These are phyloP conservation scores for Otis tarda DNA, from an alignment of 2,113 vertebrate genomes.

Conservation along the genomic window DNA sequence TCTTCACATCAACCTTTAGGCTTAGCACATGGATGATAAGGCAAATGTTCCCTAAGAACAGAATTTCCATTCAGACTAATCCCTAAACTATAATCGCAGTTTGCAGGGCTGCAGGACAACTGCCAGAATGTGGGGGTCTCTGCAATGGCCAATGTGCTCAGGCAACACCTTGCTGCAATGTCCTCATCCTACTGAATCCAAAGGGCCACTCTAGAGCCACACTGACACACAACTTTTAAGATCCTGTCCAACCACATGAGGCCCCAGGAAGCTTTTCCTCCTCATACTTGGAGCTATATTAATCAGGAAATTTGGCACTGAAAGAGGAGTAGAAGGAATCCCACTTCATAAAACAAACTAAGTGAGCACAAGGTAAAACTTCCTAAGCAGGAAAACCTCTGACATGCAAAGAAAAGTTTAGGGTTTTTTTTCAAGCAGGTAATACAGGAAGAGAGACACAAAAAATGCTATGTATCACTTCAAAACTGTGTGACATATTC, in stretches of 20 bases:
- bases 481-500: neutral
- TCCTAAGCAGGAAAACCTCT: neutral
- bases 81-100: neutral
- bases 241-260: neutral
- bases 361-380: conserved; percentile 4
- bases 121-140: neutral
- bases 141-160: neutral
- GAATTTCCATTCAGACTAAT: neutral
- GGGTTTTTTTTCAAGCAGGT: neutral
- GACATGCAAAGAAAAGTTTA: neutral
- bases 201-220: neutral
- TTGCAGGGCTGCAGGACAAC: neutral
- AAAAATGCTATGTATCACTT: neutral
- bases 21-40: neutral
- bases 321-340: neutral
- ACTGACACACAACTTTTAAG: neutral
- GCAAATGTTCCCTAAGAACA: neutral
- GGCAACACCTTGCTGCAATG: accelerated
- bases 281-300: neutral
- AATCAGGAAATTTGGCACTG: neutral
- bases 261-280: neutral
- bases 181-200: neutral
- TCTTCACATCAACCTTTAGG: neutral
- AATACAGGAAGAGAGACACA: neutral
- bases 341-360: conserved; percentile 31